These are phyloP conservation scores for Aphidius ervi DNA, from an alignment of 1,140 invertebrate genomes.

Conservation along the genomic window DNA sequence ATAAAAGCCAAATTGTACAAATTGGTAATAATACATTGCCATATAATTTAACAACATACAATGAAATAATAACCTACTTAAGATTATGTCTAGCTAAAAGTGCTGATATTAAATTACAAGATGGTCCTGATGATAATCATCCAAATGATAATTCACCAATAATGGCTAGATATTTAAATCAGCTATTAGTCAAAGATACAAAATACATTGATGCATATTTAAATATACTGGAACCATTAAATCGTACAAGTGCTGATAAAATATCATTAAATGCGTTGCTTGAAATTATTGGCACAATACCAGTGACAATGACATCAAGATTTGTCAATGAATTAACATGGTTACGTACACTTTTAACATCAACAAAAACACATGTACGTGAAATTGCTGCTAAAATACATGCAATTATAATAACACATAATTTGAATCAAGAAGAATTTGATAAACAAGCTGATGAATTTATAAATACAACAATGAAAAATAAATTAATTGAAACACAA, in stretches of 20 bases:
- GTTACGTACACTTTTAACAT: conserved; percentile 62
- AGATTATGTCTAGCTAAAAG: conserved; percentile 67
- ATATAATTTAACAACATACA: conserved; percentile 53
- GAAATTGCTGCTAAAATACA: conserved; percentile 66
- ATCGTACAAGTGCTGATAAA: conserved; percentile 60
- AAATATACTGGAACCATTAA: conserved; percentile 61
- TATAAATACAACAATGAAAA: conserved; percentile 47
- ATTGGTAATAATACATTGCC: conserved; percentile 55
- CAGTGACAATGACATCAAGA: conserved; percentile 57
- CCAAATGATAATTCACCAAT: conserved; percentile 62
- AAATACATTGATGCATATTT: conserved; percentile 62
- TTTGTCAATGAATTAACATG: conserved; percentile 61
- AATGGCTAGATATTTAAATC: conserved; percentile 57
- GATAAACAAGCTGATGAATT: conserved; percentile 57
- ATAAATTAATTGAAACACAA: conserved; percentile 66
- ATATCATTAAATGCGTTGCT: conserved; percentile 67
- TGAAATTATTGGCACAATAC: conserved; percentile 68
- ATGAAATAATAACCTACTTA: conserved; percentile 70
- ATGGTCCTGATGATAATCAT: conserved; percentile 51
- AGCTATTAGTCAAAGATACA: conserved; percentile 50
- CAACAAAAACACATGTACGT: conserved; percentile 71
- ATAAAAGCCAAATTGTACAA: conserved; percentile 53
- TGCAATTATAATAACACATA: conserved; percentile 61
- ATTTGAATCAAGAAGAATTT: conserved; percentile 50
- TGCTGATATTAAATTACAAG: conserved; percentile 47